phyloP scores from a whole-genome alignment of 1,140 invertebrate genomes.

The Drosophila micromelanica region DNA sequence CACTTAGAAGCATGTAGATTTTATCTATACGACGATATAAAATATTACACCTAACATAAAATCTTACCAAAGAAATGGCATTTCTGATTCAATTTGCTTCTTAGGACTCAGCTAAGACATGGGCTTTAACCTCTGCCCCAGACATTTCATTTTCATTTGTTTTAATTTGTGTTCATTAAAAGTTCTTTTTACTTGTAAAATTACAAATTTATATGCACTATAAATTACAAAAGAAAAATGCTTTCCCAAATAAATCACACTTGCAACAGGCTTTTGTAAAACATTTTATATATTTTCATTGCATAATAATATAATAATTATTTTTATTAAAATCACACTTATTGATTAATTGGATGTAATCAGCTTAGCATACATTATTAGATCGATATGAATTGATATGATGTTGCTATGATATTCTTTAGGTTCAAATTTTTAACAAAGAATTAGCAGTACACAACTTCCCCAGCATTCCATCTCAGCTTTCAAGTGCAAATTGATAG shows the following conservation, averaged over 20 bases:
- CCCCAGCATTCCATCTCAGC: background rate
- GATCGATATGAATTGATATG: conserved; percentile 79
- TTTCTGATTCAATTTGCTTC: too few species aligned
- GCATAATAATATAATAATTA: conserved; percentile 11
- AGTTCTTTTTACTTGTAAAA: too few species aligned
- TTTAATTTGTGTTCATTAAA: too few species aligned
- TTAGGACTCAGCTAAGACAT: too few species aligned
- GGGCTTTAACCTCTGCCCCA: too few species aligned
- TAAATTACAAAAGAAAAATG: too few species aligned
- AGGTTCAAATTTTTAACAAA: conserved; percentile 57
- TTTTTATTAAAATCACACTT: conserved; percentile 63
- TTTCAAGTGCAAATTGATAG: background rate
- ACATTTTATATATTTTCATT: conserved; percentile 2
- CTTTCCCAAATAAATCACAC: background rate
- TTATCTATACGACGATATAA: background rate
- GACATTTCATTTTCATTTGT: too few species aligned
- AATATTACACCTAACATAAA: too few species aligned
- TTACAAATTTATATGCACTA: too few species aligned
- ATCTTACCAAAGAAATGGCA: too few species aligned
- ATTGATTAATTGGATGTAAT: conserved; percentile 46
- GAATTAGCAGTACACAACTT: conserved; percentile 14
- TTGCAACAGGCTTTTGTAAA: background rate
- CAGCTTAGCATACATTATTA: conserved; percentile 51
- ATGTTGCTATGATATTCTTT: conserved; percentile 83
- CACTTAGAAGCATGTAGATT: background rate